These are phyloP conservation scores for Piaya cayana DNA, from an alignment of 2,113 vertebrate species.

Conservation along the genomic window DNA sequence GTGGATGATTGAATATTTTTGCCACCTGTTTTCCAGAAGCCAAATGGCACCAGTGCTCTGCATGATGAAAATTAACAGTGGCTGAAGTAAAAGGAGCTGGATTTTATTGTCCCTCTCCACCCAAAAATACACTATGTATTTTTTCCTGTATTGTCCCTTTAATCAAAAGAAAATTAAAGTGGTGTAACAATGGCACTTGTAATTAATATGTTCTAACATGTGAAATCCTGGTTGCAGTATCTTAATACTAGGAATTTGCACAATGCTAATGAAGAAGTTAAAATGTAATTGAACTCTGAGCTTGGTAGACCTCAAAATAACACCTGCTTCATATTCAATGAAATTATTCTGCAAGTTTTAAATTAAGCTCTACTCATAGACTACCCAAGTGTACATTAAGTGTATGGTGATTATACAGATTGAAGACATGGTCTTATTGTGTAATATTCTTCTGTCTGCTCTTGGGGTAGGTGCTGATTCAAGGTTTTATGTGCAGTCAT, in stretches of 20 bases:
- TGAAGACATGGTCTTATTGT: background rate
- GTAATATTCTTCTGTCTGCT: background rate
- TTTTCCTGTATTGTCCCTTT: background rate
- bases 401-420: background rate
- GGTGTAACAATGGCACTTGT: background rate
- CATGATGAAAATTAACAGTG: background rate
- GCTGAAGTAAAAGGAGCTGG: background rate
- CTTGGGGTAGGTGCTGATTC: background rate
- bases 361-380: background rate
- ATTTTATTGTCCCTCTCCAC: background rate
- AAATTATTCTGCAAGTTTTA: background rate
- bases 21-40: background rate
- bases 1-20: background rate
- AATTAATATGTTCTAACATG: background rate
- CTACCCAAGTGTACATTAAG: background rate
- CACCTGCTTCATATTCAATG: background rate
- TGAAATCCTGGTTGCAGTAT: background rate
- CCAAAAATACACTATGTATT: background rate
- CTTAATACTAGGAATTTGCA: background rate
- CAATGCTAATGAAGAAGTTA: background rate
- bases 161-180: background rate
- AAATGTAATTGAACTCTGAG: background rate
- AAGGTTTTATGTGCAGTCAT: background rate
- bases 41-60: background rate
- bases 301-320: background rate